Base-by-base conservation (phyloP, 2,113 vertebrate genomes). In the Machaerirhynchus nigripectus region DNA sequence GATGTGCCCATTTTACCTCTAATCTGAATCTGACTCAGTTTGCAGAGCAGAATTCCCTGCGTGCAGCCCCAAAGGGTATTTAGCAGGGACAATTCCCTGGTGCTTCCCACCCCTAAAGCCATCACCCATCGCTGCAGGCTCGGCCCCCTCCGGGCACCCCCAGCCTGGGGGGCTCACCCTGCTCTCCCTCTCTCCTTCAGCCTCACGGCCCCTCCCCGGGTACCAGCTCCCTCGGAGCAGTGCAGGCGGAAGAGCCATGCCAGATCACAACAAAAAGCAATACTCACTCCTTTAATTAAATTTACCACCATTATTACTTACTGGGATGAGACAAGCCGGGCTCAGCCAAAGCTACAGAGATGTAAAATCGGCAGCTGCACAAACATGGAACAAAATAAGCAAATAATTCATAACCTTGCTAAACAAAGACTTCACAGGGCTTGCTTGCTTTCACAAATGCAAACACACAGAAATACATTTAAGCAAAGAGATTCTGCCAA, bases 41-140 rank as follows among this genome's bases (percentile, higher is more conserved):
- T 47, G 49, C 63, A 31, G 44, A 56, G 64, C 68, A 57, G 52
- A 22, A 27, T 7, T 56, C 69, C 37, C 55, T 3, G 7, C 2
- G 10, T 8, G 40, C 24, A 47, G 16, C n/a, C 40, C 40, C 42
- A 11, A 5, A 8, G 79, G 53, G 26, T 20, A n/a, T n/a, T 16
- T 16, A 28, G 6, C 63, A 13, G 59, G 27, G 40, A 56, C 65
- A 27, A 6, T 11, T 3, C 35, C 30, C 22, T 8, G 20, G 6
- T 5, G 7, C 2, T 31, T 44, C 20, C 22, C 50, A 22, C 6
- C 11, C 5, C 19, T 71, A 27, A 3, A 14, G n/a, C 39, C 56
- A 17, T 4, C 46, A 1, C 3, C 11, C 23, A 2, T 1, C 35
- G 0, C 15, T 7, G 30, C 53, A n/a, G 69, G 15, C 37, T 49